Evolutionary conservation across 2,113 vertebrate species (phyloP), one percentile per base, ranked within the genome.

Genomic region (Ptyas mucosa): DNA sequence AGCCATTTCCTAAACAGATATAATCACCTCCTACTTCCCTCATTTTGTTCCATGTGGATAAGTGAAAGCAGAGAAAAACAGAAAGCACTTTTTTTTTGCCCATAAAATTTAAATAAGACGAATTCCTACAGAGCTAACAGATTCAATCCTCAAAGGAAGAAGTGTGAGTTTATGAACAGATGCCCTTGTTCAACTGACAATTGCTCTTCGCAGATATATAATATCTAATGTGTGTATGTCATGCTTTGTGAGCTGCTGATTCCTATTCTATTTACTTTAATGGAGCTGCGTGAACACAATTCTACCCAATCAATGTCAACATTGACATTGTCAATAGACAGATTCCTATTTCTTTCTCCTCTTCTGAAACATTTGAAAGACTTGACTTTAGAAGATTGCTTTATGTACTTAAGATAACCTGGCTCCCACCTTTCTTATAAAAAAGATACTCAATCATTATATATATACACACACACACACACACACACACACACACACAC

Each of bases 31-130:
- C 43, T 9, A 3, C 3, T 69, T 53, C 34, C 14, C 90, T 91
- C 39, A 52, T 14, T 88, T 55, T 43, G 23, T 11, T 85, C 89
- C 86, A 81, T 23, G 87, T 46, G 29, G 7, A 24, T 87, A 58
- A 6, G 12, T 90, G 89, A 92, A 49, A 87, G 91, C 91, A 64
- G 92, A 87, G 89, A 18, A 52, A 93, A 91, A 91, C 58, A 34
- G 15, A 29, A 95, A 90, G 92, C 26, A 89, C 10, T 23, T 51
- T 8, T 94, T 46, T 93, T 49, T 89, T 91, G 1, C 64, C 53
- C 85, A 94, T 34, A 89, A 69, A 85, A 90, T 91, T 87, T 29
- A 52, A 95, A 64, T 90, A 46, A 29, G 3, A 46, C 0, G 2
- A 75, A 43, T 24, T 0, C 1, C 12, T 91, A 11, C 43, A 85